These are phyloP conservation scores for Liasis olivaceus DNA, from an alignment of 2,797 vertebrate genomes.

Conservation along the genomic window DNA sequence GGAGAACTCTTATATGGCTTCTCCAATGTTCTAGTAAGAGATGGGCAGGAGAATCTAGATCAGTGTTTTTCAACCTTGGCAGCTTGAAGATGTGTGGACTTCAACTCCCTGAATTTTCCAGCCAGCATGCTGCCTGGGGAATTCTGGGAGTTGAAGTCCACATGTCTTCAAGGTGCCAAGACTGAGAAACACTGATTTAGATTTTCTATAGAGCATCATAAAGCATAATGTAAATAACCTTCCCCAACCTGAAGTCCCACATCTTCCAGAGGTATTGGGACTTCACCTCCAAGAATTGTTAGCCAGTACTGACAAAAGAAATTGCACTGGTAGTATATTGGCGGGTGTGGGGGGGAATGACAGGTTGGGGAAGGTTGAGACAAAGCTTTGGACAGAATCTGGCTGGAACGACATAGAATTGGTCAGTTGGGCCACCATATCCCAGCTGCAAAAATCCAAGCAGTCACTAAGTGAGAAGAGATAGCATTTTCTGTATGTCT, in stretches of 20 bases:
- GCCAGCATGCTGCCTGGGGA: not conserved
- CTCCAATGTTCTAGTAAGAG: not conserved
- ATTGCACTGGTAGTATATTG: not conserved
- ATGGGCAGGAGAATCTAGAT: not conserved
- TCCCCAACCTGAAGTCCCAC: not conserved
- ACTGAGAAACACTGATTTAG: not conserved
- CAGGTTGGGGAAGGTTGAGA: not conserved
- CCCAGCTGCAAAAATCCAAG: not conserved
- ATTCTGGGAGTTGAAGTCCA: too few relatives aligned
- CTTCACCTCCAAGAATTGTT: not conserved
- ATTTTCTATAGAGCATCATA: not conserved
- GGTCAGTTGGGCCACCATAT: not conserved
- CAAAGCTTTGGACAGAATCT: not conserved
- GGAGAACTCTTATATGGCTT: not conserved
- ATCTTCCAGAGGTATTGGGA: not conserved
- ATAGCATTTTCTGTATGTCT: not conserved
- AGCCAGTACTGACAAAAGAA: not conserved
- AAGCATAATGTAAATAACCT: not conserved
- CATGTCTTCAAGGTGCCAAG: too few relatives aligned
- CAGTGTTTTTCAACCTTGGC: too few relatives aligned
- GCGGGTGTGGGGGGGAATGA: accelerated
- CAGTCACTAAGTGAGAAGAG: not conserved
- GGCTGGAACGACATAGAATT: not conserved
- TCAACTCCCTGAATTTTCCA: too few relatives aligned
- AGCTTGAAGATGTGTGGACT: too few relatives aligned